A percentile compares a stretch with the other conserved stretches of the same genome.
Evolutionary conservation across 2,113 vertebrate species (phyloP).

Genomic region (cattle (Bos taurus)): ARS-UCD2.0 NC_037334.1:52230501-52231000

Average conservation of each 20-base stretch:
- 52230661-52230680: not conserved
- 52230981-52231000: not conserved
- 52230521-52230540: not conserved
- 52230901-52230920: not conserved
- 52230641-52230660: not conserved
- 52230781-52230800: not conserved
- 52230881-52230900: not conserved
- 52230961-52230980: not conserved
- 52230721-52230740: not conserved
- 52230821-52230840: not conserved
- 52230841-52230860: not conserved
- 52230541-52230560: not conserved
- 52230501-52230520: not conserved
- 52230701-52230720: not conserved
- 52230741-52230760: not conserved
- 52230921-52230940: not conserved
- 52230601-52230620: not conserved
- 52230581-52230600: not conserved
- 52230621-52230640: not conserved
- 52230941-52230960: not conserved
- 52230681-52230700: not conserved
- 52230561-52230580: not conserved
- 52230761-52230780: not conserved
- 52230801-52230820: not conserved
- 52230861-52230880: not conserved